These are phyloP conservation scores for Gonocerus acuteangulatus DNA, from an alignment of 2,888 invertebrate genomes.

Conservation along the genomic window DNA sequence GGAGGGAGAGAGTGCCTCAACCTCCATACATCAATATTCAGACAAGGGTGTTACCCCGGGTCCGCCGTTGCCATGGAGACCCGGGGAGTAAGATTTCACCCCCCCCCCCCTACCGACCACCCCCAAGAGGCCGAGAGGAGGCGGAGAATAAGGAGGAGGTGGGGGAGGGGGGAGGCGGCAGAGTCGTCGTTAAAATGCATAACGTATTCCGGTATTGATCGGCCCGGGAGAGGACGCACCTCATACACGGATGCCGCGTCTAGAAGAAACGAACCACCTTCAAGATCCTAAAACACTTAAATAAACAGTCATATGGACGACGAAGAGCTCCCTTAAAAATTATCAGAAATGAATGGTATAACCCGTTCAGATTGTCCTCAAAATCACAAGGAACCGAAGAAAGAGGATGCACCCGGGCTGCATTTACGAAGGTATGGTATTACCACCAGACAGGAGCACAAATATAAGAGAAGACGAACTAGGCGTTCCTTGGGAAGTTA, in stretches of 20 bases:
- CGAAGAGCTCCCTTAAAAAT: no score
- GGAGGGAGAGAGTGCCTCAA: conserved; percentile 28
- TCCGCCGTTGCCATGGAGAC: conserved; percentile 36
- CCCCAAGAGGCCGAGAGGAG: conserved; percentile 3
- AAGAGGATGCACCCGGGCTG: no score
- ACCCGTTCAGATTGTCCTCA: no score
- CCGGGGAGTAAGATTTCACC: conserved; percentile 30
- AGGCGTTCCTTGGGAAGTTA: no score
- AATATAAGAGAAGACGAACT: no score
- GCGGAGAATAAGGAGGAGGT: conserved; percentile 15
- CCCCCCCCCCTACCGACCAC: conserved; percentile 12
- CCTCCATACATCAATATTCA: conserved; percentile 37
- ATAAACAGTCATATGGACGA: no score
- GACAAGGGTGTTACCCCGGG: conserved; percentile 32
- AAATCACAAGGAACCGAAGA: no score
- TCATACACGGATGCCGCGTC: neutral
- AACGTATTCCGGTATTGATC: conserved; percentile 39
- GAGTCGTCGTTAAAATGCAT: conserved; percentile 38
- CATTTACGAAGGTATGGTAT: no score
- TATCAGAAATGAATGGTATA: no score
- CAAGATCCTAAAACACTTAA: no score
- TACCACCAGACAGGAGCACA: no score
- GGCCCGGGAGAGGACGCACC: conserved; percentile 15
- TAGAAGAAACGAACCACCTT: no score
- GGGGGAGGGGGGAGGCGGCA: conserved; percentile 4